A percentile compares a stretch with the other conserved stretches of the same genome.
Evolutionary conservation across 2,797 vertebrate species (phyloP).

Genomic region (Eulemur rubriventer): DNA sequence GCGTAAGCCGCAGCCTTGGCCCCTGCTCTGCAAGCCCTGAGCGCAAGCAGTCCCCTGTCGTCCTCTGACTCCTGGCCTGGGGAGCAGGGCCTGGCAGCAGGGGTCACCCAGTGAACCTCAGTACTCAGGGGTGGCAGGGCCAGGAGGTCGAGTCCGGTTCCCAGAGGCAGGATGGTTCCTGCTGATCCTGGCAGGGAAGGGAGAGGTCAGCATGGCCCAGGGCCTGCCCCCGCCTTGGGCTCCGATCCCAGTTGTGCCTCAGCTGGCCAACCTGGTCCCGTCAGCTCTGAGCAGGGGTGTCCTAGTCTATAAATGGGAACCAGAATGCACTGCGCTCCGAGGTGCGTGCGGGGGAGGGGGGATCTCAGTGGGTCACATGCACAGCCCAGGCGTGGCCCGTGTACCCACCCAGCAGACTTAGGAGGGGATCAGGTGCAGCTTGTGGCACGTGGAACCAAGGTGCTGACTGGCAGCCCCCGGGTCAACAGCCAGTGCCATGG

Average conservation of each 20-base stretch:
- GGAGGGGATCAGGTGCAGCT: neutral
- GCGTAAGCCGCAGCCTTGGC: neutral
- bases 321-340: neutral
- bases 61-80: neutral
- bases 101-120: neutral
- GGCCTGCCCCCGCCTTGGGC: neutral
- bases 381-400: neutral
- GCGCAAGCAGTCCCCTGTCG: neutral
- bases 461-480: neutral
- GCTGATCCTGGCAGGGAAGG: neutral
- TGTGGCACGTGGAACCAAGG: neutral
- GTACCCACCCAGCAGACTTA: neutral
- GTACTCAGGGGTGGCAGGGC: neutral
- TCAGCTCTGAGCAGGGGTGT: neutral
- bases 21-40: neutral
- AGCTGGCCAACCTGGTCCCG: neutral
- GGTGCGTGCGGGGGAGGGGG: neutral
- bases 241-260: neutral
- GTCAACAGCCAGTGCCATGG: neutral
- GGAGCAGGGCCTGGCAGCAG: neutral
- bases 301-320: neutral
- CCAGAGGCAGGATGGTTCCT: neutral
- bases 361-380: neutral
- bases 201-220: neutral
- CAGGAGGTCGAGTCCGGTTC: neutral